Conservation (phyloP, 92 coral and sea anemone genomes). For the Actinernus sp. region DNA sequence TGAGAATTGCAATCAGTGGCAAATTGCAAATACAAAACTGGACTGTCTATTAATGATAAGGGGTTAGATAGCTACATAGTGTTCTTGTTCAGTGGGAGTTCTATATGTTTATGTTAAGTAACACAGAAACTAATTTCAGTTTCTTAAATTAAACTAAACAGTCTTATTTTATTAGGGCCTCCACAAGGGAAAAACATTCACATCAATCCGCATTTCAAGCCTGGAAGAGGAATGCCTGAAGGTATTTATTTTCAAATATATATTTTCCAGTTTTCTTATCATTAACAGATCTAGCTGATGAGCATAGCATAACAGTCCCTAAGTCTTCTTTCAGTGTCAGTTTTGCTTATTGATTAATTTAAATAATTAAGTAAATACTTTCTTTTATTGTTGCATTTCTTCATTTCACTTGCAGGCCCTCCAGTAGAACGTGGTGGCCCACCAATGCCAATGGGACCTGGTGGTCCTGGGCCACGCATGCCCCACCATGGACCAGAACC, state of each 20-base stretch:
- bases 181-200: constrained; percentile 86
- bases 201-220: constrained; percentile 85
- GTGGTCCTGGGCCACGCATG: constrained; percentile 77
- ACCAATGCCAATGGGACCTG: constrained; percentile 31
- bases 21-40: too few species aligned
- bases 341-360: too few species aligned
- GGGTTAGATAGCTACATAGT: too few species aligned
- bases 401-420: constrained; percentile 33
- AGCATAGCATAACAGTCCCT: background rate
- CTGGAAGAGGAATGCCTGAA: constrained; percentile 86
- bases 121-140: too few species aligned
- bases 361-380: too few species aligned
- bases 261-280: background rate
- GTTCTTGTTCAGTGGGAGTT: too few species aligned
- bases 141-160: too few species aligned
- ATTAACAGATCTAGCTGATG: background rate
- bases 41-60: too few species aligned
- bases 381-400: too few species aligned
- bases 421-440: constrained; percentile 45
- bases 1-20: too few species aligned
- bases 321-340: background rate
- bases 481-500: constrained; percentile 59
- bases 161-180: too few species aligned
- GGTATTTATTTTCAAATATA: constrained; percentile 15
- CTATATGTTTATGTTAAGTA: too few species aligned